A percentile compares a stretch with the other conserved stretches of the same genome.
These are phyloP conservation scores for Stegostoma tigrinum DNA, from an alignment of 2,113 vertebrate genomes.

Conservation along the genomic window DNA sequence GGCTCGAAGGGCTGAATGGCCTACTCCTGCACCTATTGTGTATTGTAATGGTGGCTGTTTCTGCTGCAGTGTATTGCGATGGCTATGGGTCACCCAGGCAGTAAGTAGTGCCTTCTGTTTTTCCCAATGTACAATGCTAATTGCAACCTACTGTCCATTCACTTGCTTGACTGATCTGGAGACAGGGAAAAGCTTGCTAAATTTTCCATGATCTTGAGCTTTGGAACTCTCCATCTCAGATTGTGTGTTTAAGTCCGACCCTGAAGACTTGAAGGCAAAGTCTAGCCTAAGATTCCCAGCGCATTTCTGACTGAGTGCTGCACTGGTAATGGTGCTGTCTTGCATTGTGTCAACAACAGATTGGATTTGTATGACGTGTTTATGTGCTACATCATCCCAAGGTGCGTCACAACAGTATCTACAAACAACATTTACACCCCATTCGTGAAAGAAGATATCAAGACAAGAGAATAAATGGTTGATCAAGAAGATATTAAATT, in stretches of 20 bases:
- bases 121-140: background rate
- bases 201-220: background rate
- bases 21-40: too few species aligned
- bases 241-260: too few species aligned
- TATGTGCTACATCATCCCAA: background rate
- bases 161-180: background rate
- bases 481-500: too few species aligned
- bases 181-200: background rate
- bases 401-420: background rate
- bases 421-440: background rate
- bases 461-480: too few species aligned
- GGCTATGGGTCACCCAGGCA: conserved; percentile 43
- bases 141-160: background rate
- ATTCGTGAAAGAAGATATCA: too few species aligned
- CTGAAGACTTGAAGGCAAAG: background rate
- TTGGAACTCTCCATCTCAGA: background rate
- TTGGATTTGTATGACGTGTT: background rate
- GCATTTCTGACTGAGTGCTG: background rate
- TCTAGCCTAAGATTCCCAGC: background rate
- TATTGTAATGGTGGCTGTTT: too few species aligned
- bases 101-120: background rate
- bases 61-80: conserved; percentile 39
- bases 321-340: background rate
- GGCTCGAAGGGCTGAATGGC: too few species aligned
- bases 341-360: background rate